A percentile compares a stretch with the other conserved stretches of the same genome.
Evolutionary conservation across 2,888 invertebrate species (phyloP).

Genomic region (Stegana nigrithorax): DNA sequence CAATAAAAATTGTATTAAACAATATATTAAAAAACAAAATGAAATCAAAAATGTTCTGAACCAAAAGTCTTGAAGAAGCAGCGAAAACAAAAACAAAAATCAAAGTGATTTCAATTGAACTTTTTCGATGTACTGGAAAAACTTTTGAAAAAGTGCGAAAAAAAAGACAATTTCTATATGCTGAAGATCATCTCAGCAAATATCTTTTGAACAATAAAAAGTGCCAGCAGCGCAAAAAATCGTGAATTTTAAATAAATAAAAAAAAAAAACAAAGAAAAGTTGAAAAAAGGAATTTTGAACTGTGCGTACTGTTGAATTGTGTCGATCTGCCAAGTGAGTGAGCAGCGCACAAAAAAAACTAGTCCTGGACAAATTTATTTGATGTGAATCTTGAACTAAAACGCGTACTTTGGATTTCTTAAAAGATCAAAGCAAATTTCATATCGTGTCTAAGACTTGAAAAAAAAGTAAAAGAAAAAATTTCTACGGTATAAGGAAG

Average conservation of each 20-base stretch:
- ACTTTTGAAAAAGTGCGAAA: slow-evolving; percentile 3
- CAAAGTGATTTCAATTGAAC: too few relatives aligned
- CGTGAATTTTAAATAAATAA: not conserved
- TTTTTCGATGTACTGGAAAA: too few relatives aligned
- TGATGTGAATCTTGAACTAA: too few relatives aligned
- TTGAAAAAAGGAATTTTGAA: not conserved
- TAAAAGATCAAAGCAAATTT: too few relatives aligned
- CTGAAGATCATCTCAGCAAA: not conserved
- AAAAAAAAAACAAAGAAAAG: slow-evolving; percentile 22
- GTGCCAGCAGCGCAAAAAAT: not conserved
- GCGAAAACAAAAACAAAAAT: slow-evolving; percentile 24
- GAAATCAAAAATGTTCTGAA: slow-evolving; percentile 42
- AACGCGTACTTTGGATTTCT: too few relatives aligned
- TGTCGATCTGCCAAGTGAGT: not conserved
- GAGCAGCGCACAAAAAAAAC: not conserved
- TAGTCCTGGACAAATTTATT: slow-evolving; percentile 11
- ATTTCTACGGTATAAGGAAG: too few relatives aligned
- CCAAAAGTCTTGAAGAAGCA: slow-evolving; percentile 35
- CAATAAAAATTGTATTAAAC: too few relatives aligned
- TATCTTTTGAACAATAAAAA: slow-evolving; percentile 2
- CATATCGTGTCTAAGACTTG: too few relatives aligned
- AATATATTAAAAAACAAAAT: slow-evolving; percentile 3
- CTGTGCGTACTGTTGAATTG: too few relatives aligned
- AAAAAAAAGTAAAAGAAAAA: too few relatives aligned
- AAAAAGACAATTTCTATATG: not conserved